phyloP scores from a whole-genome alignment of 1,140 invertebrate species.

The Papilio dardanus region DNA sequence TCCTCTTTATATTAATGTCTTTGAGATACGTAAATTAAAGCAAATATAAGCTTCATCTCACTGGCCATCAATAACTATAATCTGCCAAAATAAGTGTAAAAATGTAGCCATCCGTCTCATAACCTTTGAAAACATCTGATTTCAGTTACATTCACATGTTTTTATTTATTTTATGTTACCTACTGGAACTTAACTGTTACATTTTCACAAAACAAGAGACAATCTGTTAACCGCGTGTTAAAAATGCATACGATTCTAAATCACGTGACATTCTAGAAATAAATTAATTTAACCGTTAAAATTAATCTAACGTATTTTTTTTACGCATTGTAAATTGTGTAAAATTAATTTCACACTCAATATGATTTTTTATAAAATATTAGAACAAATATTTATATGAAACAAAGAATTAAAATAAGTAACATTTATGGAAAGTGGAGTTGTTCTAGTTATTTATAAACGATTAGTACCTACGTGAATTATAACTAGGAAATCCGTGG shows the following conservation, averaged over 20 bases:
- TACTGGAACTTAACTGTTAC: too few relatives aligned
- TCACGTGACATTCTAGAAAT: background rate
- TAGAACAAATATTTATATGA: background rate
- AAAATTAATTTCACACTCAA: background rate
- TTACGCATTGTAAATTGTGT: background rate
- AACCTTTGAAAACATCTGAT: too few relatives aligned
- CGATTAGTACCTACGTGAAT: background rate
- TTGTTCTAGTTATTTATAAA: background rate
- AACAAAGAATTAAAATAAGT: background rate
- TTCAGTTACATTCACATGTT: too few relatives aligned
- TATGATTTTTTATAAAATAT: background rate
- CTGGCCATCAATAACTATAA: too few relatives aligned
- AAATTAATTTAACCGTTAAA: background rate
- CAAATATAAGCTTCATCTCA: too few relatives aligned
- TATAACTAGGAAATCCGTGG: slow-evolving; percentile 15
- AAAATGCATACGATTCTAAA: background rate
- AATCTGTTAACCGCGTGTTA: background rate
- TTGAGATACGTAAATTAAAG: too few relatives aligned
- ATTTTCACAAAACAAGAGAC: background rate
- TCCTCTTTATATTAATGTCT: too few relatives aligned
- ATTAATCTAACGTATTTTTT: background rate
- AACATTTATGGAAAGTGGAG: background rate
- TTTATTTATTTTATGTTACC: too few relatives aligned
- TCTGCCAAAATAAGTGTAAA: too few relatives aligned
- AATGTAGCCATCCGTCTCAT: too few relatives aligned